Evolutionary conservation across 2,888 invertebrate species (phyloP).

Genomic region (Tuta absoluta): DNA sequence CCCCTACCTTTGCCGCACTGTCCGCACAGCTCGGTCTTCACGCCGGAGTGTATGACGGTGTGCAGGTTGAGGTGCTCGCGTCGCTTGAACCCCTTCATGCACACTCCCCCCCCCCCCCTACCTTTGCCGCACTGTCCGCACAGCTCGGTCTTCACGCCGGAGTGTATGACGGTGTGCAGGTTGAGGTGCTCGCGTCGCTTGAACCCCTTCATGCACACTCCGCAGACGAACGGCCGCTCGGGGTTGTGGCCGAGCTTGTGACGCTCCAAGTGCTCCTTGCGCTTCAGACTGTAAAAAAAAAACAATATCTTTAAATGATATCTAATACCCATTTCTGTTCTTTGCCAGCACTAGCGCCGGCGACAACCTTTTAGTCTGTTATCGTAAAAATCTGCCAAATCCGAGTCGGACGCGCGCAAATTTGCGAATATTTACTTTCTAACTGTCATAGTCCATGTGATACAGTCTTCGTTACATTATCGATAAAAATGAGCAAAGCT

Average conservation of each 20-base stretch:
- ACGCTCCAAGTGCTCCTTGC: constrained; percentile 89
- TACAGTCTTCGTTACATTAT: too few relatives aligned
- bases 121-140: constrained; percentile 88
- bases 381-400: too few relatives aligned
- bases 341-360: too few relatives aligned
- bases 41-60: constrained; percentile 91
- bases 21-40: constrained; percentile 89
- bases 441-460: too few relatives aligned
- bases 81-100: constrained; percentile 34
- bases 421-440: too few relatives aligned
- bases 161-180: constrained; percentile 91
- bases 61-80: constrained; percentile 92
- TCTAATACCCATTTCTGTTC: too few relatives aligned
- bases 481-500: too few relatives aligned
- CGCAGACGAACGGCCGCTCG: constrained; percentile 89
- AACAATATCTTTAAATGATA: neutral
- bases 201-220: constrained; percentile 89
- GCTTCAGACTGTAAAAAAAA: constrained; percentile 77
- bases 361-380: too few relatives aligned
- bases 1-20: constrained; percentile 88
- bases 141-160: constrained; percentile 90
- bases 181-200: constrained; percentile 91
- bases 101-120: constrained; percentile 56
- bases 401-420: too few relatives aligned
- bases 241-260: constrained; percentile 91